These are phyloP conservation scores for Xiphias gladius DNA, from an alignment of 2,113 vertebrate genomes.

Conservation along the genomic window DNA sequence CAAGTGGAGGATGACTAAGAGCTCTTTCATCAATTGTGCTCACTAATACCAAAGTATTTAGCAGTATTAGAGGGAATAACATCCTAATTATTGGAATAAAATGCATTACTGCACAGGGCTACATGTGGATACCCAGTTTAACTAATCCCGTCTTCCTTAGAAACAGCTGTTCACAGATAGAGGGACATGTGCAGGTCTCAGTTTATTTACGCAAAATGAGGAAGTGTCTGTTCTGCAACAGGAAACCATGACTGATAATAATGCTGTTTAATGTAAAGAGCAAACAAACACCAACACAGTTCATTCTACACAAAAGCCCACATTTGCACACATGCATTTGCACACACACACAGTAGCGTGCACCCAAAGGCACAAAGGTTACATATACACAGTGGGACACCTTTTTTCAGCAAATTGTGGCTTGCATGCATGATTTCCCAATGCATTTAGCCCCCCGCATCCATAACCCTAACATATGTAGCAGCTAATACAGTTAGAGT, in stretches of 20 bases:
- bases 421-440: slow-evolving; percentile 68
- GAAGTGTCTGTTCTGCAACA: slow-evolving; percentile 19
- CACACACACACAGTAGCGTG: background rate
- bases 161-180: slow-evolving; percentile 20
- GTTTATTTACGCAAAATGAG: slow-evolving; percentile 11
- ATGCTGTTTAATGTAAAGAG: slow-evolving; percentile 8
- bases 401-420: slow-evolving; percentile 52
- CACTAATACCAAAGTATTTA: slow-evolving; percentile 4
- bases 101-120: background rate
- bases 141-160: slow-evolving; percentile 28
- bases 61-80: slow-evolving; percentile 5
- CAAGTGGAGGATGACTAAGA: no score
- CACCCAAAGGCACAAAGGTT: slow-evolving; percentile 21
- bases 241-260: slow-evolving; percentile 10
- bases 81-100: slow-evolving; percentile 1
- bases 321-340: background rate
- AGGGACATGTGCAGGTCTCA: slow-evolving; percentile 5
- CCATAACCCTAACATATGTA: slow-evolving; percentile 79
- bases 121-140: background rate
- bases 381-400: slow-evolving; percentile 9
- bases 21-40: background rate
- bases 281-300: slow-evolving; percentile 1
- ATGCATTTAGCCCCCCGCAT: slow-evolving; percentile 63
- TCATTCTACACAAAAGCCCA: background rate
- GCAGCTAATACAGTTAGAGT: slow-evolving; percentile 78